Conservation (phyloP, 2,113 vertebrate species). For the Tychaedon coryphoeus region DNA sequence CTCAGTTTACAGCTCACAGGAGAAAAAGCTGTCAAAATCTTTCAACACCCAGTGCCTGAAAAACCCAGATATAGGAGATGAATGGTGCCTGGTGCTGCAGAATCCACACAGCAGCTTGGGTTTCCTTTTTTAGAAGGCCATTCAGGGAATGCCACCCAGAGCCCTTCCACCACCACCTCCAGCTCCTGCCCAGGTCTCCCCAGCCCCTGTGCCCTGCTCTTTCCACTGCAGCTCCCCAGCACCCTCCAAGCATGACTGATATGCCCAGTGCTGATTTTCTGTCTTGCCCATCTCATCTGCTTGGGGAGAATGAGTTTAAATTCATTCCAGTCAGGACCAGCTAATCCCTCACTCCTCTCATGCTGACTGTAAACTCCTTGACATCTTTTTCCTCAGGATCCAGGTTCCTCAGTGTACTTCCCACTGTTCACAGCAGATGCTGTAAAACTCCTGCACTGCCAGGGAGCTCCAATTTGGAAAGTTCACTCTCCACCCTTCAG, state of each 20-base stretch:
- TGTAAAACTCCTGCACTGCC: neutral
- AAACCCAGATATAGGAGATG: neutral
- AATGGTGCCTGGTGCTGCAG: neutral
- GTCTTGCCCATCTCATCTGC: neutral
- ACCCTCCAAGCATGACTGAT: neutral
- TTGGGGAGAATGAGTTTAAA: neutral
- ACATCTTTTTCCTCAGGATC: neutral
- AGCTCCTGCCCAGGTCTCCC: accelerated
- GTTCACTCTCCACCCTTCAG: neutral
- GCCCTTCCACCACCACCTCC: neutral
- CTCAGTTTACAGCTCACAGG: neutral
- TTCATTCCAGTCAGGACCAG: neutral
- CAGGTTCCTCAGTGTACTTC: neutral
- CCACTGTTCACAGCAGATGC: neutral
- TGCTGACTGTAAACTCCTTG: neutral
- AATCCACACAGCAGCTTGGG: neutral
- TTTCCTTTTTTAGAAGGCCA: neutral
- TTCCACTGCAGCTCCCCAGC: neutral
- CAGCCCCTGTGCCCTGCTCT: neutral
- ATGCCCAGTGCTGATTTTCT: neutral
- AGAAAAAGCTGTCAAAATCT: neutral
- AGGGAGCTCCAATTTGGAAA: neutral
- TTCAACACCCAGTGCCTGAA: neutral
- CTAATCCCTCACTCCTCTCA: neutral
- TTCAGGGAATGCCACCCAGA: neutral